Conservation (phyloP, 2,113 vertebrate genomes). For the Planiliza haematocheilus region DNA sequence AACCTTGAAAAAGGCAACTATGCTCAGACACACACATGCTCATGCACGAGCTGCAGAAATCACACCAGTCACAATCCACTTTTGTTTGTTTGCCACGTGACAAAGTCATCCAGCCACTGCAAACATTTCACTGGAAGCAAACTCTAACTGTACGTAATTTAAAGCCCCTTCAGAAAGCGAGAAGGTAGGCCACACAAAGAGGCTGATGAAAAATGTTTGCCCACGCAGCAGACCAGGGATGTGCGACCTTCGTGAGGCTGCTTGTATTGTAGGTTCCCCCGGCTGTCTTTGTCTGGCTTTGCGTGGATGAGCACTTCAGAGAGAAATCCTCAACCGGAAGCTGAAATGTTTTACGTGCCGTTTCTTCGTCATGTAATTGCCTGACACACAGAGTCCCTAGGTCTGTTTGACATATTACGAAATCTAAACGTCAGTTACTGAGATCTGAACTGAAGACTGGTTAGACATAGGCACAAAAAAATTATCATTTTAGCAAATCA, state of each 20-base stretch:
- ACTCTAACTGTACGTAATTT: background rate
- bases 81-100: background rate
- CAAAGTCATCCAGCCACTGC: conserved; percentile 1
- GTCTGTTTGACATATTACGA: conserved; percentile 15
- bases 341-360: background rate
- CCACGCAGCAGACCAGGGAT: conserved; percentile 22
- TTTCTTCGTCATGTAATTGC: conserved; percentile 3
- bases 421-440: background rate
- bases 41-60: background rate
- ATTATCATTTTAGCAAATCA: too few relatives aligned
- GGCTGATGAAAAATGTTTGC: conserved; percentile 39
- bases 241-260: conserved; percentile 47
- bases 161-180: conserved; percentile 18
- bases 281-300: conserved; percentile 1
- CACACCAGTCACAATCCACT: background rate
- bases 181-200: conserved; percentile 29
- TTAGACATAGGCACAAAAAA: too few relatives aligned
- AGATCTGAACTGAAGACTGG: background rate
- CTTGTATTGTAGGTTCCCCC: conserved; percentile 7
- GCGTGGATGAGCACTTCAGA: conserved; percentile 46
- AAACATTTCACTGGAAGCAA: background rate
- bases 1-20: background rate
- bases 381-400: background rate
- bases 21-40: too few relatives aligned
- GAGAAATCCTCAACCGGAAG: conserved; percentile 42